phyloP scores from a whole-genome alignment of 2,797 vertebrate species.

The Emys orbicularis region DNA sequence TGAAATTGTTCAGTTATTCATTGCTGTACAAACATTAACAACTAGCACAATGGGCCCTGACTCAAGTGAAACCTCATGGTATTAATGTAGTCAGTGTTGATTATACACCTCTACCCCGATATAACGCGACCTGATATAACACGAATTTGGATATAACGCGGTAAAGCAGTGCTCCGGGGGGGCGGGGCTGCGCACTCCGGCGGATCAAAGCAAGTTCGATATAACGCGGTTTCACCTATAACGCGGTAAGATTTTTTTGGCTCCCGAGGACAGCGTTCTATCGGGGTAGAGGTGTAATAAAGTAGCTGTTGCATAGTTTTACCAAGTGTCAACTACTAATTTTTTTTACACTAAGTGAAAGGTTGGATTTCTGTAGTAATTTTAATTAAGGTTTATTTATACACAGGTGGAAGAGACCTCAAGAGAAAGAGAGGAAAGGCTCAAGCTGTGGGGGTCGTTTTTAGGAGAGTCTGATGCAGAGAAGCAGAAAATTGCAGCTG shows the following conservation, averaged over 20 bases:
- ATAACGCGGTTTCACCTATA: no score
- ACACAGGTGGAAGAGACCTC: slow-evolving; percentile 94
- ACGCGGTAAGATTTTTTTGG: no score
- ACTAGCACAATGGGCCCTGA: background rate
- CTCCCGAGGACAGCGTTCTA: no score
- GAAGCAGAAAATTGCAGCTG: slow-evolving; percentile 64
- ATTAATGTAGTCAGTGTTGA: background rate
- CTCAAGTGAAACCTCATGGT: background rate
- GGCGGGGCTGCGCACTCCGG: no score
- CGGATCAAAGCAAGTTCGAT: no score
- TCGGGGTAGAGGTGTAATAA: background rate
- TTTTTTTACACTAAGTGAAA: background rate
- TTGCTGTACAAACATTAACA: background rate
- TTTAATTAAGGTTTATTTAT: slow-evolving; percentile 1
- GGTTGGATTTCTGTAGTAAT: background rate
- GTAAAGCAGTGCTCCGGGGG: no score
- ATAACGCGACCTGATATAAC: no score
- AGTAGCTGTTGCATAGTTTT: background rate
- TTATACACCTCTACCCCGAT: no score
- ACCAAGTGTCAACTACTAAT: background rate
- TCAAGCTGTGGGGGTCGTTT: slow-evolving; percentile 92
- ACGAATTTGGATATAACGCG: no score
- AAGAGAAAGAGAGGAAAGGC: slow-evolving; percentile 94
- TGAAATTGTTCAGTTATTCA: background rate
- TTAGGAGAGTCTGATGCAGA: slow-evolving; percentile 77